phyloP scores from a whole-genome alignment of 2,113 vertebrate species.

The Onychostoma macrolepis region DNA sequence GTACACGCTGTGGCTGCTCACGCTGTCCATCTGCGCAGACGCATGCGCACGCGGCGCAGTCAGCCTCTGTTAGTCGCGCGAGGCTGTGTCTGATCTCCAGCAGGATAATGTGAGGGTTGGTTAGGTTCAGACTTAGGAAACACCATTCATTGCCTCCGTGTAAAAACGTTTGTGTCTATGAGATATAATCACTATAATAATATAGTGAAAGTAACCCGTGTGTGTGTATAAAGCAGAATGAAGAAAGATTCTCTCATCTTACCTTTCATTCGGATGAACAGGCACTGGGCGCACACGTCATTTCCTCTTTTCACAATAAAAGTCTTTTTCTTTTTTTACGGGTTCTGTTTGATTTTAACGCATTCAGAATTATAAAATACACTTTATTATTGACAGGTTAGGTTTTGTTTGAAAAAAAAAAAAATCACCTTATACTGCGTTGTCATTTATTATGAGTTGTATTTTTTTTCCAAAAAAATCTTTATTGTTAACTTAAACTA shows the following conservation, averaged over 20 bases:
- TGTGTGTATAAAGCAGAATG: neutral
- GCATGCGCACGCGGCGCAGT: slow-evolving; percentile 49
- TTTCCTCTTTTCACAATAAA: slow-evolving; percentile 3
- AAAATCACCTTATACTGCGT: neutral
- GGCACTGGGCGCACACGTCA: slow-evolving; percentile 26
- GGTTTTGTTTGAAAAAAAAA: neutral
- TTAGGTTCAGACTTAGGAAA: neutral
- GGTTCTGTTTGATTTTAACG: neutral
- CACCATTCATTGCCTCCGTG: neutral
- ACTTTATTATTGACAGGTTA: neutral
- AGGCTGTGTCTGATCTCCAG: too few species aligned
- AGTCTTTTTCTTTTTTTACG: neutral
- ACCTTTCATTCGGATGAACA: slow-evolving; percentile 34
- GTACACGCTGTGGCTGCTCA: slow-evolving; percentile 91
- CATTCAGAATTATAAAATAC: neutral
- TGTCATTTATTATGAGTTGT: neutral
- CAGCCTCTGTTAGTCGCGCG: too few species aligned
- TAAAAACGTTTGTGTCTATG: neutral
- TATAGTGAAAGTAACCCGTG: neutral
- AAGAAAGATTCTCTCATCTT: neutral
- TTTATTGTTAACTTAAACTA: too few species aligned
- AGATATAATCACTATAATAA: neutral
- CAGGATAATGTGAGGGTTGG: neutral
- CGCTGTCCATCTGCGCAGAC: slow-evolving; percentile 81
- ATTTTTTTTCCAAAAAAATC: too few species aligned